Conservation (phyloP, 2,113 vertebrate species). For the Rhinichthys klamathensis region DNA sequence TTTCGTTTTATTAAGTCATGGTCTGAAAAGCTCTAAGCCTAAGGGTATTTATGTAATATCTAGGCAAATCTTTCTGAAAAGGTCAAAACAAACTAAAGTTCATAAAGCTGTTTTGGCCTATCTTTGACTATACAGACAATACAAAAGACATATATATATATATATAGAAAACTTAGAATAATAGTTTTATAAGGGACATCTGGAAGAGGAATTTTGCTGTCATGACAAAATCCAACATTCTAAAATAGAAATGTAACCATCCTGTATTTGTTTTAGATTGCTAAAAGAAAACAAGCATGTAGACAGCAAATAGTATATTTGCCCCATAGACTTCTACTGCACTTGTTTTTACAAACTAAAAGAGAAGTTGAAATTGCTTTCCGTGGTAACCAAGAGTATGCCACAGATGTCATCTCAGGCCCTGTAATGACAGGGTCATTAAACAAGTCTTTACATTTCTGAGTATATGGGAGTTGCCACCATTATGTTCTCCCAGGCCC, state of each 20-base stretch:
- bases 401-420: not conserved
- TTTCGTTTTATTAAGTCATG: not conserved
- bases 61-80: slow-evolving; percentile 12
- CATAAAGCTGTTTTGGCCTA: not conserved
- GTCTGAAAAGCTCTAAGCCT: slow-evolving; percentile 5
- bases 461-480: not conserved
- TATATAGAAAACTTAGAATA: not conserved
- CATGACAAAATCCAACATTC: no score
- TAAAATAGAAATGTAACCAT: no score
- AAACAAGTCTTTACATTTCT: not conserved
- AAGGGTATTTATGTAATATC: slow-evolving; percentile 20
- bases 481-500: not conserved
- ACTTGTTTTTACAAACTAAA: not conserved
- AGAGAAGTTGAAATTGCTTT: not conserved
- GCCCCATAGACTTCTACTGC: not conserved
- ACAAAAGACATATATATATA: not conserved
- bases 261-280: no score
- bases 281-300: no score
- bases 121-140: not conserved
- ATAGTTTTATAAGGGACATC: not conserved
- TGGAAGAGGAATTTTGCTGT: not conserved
- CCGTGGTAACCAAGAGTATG: not conserved
- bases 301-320: no score
- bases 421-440: not conserved
- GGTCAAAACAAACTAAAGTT: not conserved